Conservation (phyloP, 1,140 invertebrate genomes). For the Bombus ignitus region DNA sequence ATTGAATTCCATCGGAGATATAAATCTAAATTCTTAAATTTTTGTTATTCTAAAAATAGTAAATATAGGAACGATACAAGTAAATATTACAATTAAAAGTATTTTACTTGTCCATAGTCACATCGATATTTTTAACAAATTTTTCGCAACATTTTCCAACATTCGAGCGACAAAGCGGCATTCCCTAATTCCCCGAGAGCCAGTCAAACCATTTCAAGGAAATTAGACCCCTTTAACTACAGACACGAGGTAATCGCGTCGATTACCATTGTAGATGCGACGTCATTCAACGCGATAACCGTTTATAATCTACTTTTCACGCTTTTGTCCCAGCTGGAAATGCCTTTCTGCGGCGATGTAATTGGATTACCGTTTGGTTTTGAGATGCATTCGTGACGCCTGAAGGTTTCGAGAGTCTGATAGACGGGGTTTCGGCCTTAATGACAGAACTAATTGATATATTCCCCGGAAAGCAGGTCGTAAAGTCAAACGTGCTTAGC, state of each 20-base stretch:
- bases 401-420: constrained; percentile 9
- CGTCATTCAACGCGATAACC: constrained; percentile 51
- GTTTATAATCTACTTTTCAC: constrained; percentile 66
- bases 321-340: constrained; percentile 58
- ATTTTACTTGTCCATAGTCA: background rate
- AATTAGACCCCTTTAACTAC: constrained; percentile 12
- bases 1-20: no score
- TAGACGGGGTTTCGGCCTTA: constrained; percentile 29
- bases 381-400: constrained; percentile 52
- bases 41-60: no score
- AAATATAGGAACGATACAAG: background rate
- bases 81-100: background rate
- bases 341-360: constrained; percentile 53
- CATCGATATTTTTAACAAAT: background rate
- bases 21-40: no score
- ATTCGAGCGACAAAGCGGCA: background rate
- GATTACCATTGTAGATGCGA: constrained; percentile 45
- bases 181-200: background rate
- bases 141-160: background rate
- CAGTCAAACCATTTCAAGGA: constrained; percentile 16
- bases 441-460: constrained; percentile 65
- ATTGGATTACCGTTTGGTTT: constrained; percentile 55
- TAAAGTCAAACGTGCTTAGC: constrained; percentile 66
- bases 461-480: constrained; percentile 50
- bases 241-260: constrained; percentile 20